A percentile compares a stretch with the other conserved stretches of the same genome.
phyloP scores from a whole-genome alignment of 1,140 invertebrate species.

The Pentalonia nigronervosa region DNA sequence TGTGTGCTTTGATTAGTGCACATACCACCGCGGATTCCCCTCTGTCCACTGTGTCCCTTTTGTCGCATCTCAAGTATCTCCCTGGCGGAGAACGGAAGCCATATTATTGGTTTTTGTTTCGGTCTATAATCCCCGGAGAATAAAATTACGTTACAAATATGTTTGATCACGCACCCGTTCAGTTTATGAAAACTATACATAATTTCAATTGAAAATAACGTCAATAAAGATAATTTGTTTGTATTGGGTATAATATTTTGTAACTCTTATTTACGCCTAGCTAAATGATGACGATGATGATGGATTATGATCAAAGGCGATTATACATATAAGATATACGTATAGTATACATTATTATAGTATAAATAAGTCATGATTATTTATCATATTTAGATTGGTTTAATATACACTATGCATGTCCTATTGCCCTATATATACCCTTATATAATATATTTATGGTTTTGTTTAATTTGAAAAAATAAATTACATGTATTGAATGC shows the following conservation, averaged over 20 bases:
- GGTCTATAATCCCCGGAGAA: neutral
- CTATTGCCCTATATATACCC: neutral
- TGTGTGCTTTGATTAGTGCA: conserved; percentile 46
- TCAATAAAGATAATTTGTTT: conserved; percentile 15
- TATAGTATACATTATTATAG: too few relatives aligned
- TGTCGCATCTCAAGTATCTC: neutral
- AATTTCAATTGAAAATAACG: conserved; percentile 18
- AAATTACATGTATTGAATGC: neutral
- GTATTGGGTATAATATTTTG: neutral
- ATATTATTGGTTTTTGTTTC: conserved; percentile 28
- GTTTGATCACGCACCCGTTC: neutral
- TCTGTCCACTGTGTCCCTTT: neutral
- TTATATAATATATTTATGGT: neutral
- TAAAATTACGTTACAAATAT: conserved; percentile 1
- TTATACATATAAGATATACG: neutral
- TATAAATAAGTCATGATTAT: neutral
- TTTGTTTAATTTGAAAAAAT: neutral
- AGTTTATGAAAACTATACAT: neutral
- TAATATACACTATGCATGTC: neutral
- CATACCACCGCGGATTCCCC: neutral
- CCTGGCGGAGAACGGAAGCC: neutral
- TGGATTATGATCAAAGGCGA: neutral
- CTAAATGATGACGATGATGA: neutral
- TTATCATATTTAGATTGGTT: neutral
- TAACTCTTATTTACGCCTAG: neutral